phyloP scores from a whole-genome alignment of 2,888 invertebrate species.

The Caenorhabditis doughertyi region DNA sequence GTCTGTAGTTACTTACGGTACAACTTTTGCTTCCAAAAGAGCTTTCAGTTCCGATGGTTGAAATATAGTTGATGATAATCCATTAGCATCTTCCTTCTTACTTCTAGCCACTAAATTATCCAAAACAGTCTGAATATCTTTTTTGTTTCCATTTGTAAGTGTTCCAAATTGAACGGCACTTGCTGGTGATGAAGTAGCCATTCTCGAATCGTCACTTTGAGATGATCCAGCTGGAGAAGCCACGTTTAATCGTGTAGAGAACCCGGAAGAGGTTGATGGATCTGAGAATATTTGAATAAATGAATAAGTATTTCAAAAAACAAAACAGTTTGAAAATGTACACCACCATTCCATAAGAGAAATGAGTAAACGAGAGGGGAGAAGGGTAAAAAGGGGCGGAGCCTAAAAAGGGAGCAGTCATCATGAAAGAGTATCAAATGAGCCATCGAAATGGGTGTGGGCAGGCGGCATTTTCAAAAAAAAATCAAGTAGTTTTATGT shows the following conservation, averaged over 20 bases:
- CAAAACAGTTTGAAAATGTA: background rate
- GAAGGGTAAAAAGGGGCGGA: slow-evolving; percentile 3
- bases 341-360: background rate
- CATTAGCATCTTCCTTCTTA: slow-evolving; percentile 31
- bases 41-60: slow-evolving; percentile 38
- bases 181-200: slow-evolving; percentile 49
- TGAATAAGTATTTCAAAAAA: background rate
- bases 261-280: slow-evolving; percentile 16
- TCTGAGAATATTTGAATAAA: slow-evolving; percentile 32
- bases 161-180: background rate
- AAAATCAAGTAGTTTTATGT: background rate
- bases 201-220: slow-evolving; percentile 57
- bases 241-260: slow-evolving; percentile 5
- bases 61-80: too few species aligned
- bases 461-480: slow-evolving; percentile 12
- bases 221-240: slow-evolving; percentile 55
- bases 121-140: slow-evolving; percentile 42
- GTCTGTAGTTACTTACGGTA: background rate
- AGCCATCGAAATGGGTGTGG: slow-evolving; percentile 7
- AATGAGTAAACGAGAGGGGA: background rate
- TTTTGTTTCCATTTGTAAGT: slow-evolving; percentile 40
- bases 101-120: slow-evolving; percentile 49
- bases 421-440: background rate
- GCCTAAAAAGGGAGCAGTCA: slow-evolving; percentile 5
- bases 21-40: background rate